A percentile compares a stretch with the other conserved stretches of the same genome.
These are phyloP conservation scores for Drosophila biarmipes DNA, from an alignment of 1,140 invertebrate species.

Conservation along the genomic window DNA sequence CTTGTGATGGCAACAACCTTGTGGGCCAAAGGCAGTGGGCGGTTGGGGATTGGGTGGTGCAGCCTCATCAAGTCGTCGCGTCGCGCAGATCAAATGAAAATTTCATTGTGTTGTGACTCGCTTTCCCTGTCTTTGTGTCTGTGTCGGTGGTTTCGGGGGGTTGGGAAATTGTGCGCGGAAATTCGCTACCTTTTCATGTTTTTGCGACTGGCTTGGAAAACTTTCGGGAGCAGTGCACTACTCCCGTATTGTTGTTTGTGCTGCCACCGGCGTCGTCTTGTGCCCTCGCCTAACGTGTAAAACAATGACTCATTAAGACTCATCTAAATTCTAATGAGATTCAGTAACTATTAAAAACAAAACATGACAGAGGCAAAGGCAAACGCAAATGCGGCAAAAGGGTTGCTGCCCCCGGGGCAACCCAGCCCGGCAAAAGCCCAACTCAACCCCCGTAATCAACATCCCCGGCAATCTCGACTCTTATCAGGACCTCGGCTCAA, in stretches of 20 bases:
- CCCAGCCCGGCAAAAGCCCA: slow-evolving; percentile 4
- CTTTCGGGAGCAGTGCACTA: slow-evolving; percentile 36
- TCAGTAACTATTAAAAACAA: slow-evolving; percentile 84
- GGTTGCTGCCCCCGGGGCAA: slow-evolving; percentile 69
- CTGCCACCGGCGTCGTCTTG: slow-evolving; percentile 39
- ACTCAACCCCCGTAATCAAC: neutral
- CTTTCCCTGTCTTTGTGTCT: slow-evolving; percentile 36
- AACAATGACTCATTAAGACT: slow-evolving; percentile 85
- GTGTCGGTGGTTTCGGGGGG: neutral
- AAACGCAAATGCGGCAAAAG: slow-evolving; percentile 69
- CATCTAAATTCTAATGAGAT: slow-evolving; percentile 85
- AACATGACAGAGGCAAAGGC: slow-evolving; percentile 65
- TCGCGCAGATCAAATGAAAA: slow-evolving; percentile 80
- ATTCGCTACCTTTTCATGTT: slow-evolving; percentile 70
- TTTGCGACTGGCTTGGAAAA: slow-evolving; percentile 40
- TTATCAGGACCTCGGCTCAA: slow-evolving; percentile 55
- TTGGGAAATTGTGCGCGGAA: slow-evolving; percentile 26
- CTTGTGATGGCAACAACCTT: slow-evolving; percentile 45
- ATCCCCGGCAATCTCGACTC: slow-evolving; percentile 22
- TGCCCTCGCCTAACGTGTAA: slow-evolving; percentile 77
- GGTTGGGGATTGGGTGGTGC: slow-evolving; percentile 7
- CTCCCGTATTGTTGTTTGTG: slow-evolving; percentile 34
- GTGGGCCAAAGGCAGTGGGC: slow-evolving; percentile 3
- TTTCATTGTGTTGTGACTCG: slow-evolving; percentile 75
- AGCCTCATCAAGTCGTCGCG: slow-evolving; percentile 70